A percentile compares a stretch with the other conserved stretches of the same genome.
These are phyloP conservation scores for Momotus momota DNA, from an alignment of 2,797 vertebrate species.

Conservation along the genomic window DNA sequence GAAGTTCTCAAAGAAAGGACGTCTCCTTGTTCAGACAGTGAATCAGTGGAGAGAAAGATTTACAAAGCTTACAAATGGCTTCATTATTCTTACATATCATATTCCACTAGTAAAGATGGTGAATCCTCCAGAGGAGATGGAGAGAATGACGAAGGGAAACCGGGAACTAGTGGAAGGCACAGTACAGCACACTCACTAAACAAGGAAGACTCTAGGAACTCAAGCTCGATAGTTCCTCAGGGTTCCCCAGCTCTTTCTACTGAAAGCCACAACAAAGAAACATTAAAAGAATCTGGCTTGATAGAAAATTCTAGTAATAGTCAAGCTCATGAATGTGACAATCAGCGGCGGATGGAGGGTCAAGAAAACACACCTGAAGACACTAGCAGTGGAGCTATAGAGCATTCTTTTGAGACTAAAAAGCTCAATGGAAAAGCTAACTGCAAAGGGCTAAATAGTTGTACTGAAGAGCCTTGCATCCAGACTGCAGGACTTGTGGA, in stretches of 20 bases:
- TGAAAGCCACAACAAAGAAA: constrained; percentile 71
- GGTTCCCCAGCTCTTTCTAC: constrained; percentile 57
- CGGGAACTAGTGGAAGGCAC: constrained; percentile 79
- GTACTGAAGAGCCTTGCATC: constrained; percentile 76
- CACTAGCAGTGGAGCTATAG: constrained; percentile 56
- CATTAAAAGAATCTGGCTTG: constrained; percentile 69
- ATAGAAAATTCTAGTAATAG: constrained; percentile 70
- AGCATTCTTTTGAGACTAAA: constrained; percentile 80
- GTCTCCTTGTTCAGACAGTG: constrained; percentile 78
- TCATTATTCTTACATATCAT: constrained; percentile 84
- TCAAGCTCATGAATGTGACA: constrained; percentile 64
- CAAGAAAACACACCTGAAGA: constrained; percentile 77
- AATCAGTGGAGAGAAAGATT: constrained; percentile 84
- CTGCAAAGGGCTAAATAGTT: constrained; percentile 75
- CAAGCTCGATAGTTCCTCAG: constrained; percentile 26
- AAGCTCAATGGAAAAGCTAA: constrained; percentile 84
- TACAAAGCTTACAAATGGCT: constrained; percentile 87
- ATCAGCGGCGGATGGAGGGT: constrained; percentile 60
- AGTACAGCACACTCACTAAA: constrained; percentile 35
- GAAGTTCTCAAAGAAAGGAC: constrained; percentile 75
- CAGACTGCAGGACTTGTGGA: constrained; percentile 45
- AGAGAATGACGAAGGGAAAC: constrained; percentile 79
- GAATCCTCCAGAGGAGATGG: constrained; percentile 75
- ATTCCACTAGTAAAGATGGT: constrained; percentile 80
- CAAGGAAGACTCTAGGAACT: constrained; percentile 63